Evolutionary conservation across 1,140 invertebrate species (phyloP), one percentile per base, ranked within the genome.

Genomic region (Meteorus sp.): DNA sequence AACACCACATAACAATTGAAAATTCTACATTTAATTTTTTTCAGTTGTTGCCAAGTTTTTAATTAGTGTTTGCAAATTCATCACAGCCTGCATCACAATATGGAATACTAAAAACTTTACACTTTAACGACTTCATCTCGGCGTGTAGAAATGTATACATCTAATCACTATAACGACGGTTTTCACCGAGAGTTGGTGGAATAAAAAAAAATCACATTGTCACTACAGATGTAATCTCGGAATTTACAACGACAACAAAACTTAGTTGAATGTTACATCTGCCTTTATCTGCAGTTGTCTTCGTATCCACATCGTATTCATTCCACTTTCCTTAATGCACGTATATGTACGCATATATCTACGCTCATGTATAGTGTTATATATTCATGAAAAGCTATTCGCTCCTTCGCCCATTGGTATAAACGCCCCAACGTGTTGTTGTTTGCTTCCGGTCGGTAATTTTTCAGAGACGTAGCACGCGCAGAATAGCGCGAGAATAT

Each of bases 371-470:
- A 39, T n/a, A 22, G 33, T 11, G 3, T 35, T 43, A 43, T 19
- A n/a, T n/a, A 47, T n/a, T 20, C 3, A n/a, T 19, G 22, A 13
- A 31, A 7, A 3, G 25, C 45, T 27, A 48, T 27, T 48, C 31
- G 45, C 23, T 48, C 13, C 9, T n/a, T n/a, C n/a, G n/a, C n/a
- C n/a, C n/a, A n/a, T n/a, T n/a, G n/a, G n/a, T n/a, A n/a, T n/a
- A n/a, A n/a, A n/a, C n/a, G n/a, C n/a, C n/a, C n/a, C 15, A 23
- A 23, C 17, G 33, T 19, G 31, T 20, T 17, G 50, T 35, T 31
- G 50, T 52, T n/a, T n/a, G 27, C 31, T 37, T 52, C 50, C 50
- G 50, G 50, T 35, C 33, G 50, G 37, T 52, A 52, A 52, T 52
- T 52, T 52, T 52, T 52, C 50, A 52, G 25, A 6, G 45, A 48